Evolutionary conservation across 2,888 invertebrate species (phyloP), one percentile per base, ranked within the genome.

Genomic region (Epistrophe eligans): DNA sequence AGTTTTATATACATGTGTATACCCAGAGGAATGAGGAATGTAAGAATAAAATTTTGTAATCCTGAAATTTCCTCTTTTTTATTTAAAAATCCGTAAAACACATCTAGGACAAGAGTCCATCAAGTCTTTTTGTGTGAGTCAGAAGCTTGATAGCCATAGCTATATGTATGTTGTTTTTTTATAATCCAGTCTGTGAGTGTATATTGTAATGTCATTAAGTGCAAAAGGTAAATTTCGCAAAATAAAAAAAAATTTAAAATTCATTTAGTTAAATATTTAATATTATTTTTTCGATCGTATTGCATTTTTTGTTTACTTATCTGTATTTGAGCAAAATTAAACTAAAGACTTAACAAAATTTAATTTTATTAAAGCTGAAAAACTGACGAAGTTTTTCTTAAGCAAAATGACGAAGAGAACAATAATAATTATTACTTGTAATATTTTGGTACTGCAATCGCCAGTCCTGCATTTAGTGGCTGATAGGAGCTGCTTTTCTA

Each of bases 41-140:
- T 66, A 11, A n/a, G 57, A 1, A 77, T 32, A 24, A 43, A 71
- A 72, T 52, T 50, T 38, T 82, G 77, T 66, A 77, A 82, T 82
- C 66, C 71, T 38, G 72, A 43, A 91, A 90, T 90, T 90, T 91
- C 89, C 90, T 90, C 28, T 90, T 90, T 91, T 91, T 88, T 90
- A 91, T 90, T 91, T 90, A 90, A 90, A 91, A 90, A 90, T 90
- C 90, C 89, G 90, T 89, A 89, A 90, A 90, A 91, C 91, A 90
- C 90, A 91, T 91, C 91, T 90, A 91, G 90, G 89, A 90, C 90
- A 90, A 90, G 90, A 90, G 90, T 90, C 90, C 89, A 89, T 79
- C 85, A 89, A 50, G 50, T 28, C 35, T 15, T 64, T 72, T 50
- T 72, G 43, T 79, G 35, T 72, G 13, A 43, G 35, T 38, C 52